Evolutionary conservation across 2,888 invertebrate species (phyloP).

Genomic region (Catocala fraxini): DNA sequence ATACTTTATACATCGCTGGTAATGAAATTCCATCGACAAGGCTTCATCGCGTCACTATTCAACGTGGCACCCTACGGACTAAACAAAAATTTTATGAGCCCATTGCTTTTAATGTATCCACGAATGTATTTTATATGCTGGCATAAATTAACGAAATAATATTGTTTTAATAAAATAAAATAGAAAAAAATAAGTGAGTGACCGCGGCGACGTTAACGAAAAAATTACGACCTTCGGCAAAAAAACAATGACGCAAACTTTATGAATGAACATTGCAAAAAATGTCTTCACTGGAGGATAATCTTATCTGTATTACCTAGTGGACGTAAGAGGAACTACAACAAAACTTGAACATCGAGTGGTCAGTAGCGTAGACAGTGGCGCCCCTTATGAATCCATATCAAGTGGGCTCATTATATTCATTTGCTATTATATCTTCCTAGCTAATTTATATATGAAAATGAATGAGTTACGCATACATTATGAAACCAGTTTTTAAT

Average conservation of each 20-base stretch:
- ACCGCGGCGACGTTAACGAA: constrained; percentile 23
- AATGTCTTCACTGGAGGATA: constrained; percentile 1
- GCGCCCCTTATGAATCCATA: not conserved
- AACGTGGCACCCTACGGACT: constrained; percentile 60
- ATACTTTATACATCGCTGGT: constrained; percentile 27
- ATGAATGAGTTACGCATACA: constrained; percentile 21
- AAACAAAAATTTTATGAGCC: constrained; percentile 68
- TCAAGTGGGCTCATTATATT: not conserved
- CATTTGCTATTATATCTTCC: constrained; percentile 12
- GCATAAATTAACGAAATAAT: constrained; percentile 53
- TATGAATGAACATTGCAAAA: constrained; percentile 37
- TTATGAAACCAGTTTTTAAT: constrained; percentile 11
- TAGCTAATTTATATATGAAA: constrained; percentile 11
- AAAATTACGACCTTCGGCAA: constrained; percentile 15
- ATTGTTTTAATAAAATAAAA: constrained; percentile 43
- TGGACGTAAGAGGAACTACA: not conserved
- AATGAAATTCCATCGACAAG: constrained; percentile 49
- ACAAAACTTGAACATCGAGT: not conserved
- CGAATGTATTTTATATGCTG: constrained; percentile 49
- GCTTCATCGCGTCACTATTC: constrained; percentile 59
- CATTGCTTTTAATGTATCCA: constrained; percentile 60
- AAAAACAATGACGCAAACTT: constrained; percentile 23
- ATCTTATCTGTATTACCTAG: not conserved
- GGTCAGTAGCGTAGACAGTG: not conserved
- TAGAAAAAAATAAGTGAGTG: constrained; percentile 38